phyloP scores from a whole-genome alignment of 2,113 vertebrate species.

The Marmota flaviventris region DNA sequence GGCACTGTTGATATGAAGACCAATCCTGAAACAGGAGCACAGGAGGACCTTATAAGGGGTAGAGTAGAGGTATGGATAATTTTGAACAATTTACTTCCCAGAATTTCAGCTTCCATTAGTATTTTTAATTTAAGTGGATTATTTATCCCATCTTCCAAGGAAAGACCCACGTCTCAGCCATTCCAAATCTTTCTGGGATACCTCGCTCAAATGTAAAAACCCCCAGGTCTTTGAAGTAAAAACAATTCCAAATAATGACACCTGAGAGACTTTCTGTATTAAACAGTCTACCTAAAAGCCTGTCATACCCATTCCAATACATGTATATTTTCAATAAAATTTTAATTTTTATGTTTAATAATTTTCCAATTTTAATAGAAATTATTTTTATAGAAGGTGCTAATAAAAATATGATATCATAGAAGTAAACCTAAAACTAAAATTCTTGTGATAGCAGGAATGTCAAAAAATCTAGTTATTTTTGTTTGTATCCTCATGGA shows the following conservation, averaged over 20 bases:
- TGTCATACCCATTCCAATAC: background rate
- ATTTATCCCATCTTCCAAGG: background rate
- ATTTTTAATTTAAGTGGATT: background rate
- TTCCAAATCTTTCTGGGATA: background rate
- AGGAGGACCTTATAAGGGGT: background rate
- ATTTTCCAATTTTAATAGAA: background rate
- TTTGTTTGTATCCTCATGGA: background rate
- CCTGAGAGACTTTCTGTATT: background rate
- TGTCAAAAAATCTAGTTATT: conserved; percentile 10
- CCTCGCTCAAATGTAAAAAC: background rate
- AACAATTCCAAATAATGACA: background rate
- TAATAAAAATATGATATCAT: background rate
- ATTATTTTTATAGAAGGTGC: background rate
- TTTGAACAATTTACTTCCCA: background rate
- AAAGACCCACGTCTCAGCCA: background rate
- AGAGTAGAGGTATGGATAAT: background rate
- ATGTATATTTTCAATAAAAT: background rate
- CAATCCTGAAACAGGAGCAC: background rate
- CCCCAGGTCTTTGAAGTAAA: background rate
- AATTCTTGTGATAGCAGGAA: background rate
- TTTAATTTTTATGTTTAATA: conserved; percentile 9
- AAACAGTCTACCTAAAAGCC: background rate
- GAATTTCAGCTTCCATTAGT: background rate
- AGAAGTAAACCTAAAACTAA: conserved; percentile 7
- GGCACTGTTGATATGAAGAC: background rate